phyloP scores from a whole-genome alignment of 2,888 invertebrate species.

The Agriopis marginaria region DNA sequence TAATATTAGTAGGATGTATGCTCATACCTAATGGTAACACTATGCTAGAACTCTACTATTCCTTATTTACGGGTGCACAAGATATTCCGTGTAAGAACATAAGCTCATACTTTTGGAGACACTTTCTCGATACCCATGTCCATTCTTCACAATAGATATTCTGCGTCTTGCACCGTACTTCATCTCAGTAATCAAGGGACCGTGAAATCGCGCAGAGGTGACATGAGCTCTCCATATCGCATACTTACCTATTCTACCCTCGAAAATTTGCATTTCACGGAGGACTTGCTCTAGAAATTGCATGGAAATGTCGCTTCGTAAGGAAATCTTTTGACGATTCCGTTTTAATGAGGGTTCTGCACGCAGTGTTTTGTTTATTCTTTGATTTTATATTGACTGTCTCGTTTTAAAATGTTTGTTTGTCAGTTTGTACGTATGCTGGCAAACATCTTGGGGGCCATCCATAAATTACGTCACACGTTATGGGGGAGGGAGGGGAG shows the following conservation, averaged over 20 bases:
- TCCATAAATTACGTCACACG: too few relatives aligned
- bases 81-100: too few relatives aligned
- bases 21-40: too few relatives aligned
- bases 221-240: slow-evolving; percentile 15
- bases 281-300: slow-evolving; percentile 28
- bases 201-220: slow-evolving; percentile 30
- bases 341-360: slow-evolving; percentile 9
- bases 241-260: slow-evolving; percentile 14
- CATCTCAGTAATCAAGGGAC: slow-evolving; percentile 20
- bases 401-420: too few relatives aligned
- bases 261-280: slow-evolving; percentile 31
- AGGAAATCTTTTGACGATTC: slow-evolving; percentile 12
- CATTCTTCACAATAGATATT: background rate
- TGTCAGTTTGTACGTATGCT: too few relatives aligned
- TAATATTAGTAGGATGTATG: too few relatives aligned
- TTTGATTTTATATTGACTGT: too few relatives aligned
- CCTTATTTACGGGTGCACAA: too few relatives aligned
- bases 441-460: too few relatives aligned
- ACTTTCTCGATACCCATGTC: background rate
- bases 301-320: slow-evolving; percentile 21
- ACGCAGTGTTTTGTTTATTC: background rate
- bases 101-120: slow-evolving; percentile 1
- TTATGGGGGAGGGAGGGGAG: too few relatives aligned
- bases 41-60: too few relatives aligned
- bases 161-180: slow-evolving; percentile 16